phyloP scores from a whole-genome alignment of 2,888 invertebrate species.

The Drosophila siamana region DNA sequence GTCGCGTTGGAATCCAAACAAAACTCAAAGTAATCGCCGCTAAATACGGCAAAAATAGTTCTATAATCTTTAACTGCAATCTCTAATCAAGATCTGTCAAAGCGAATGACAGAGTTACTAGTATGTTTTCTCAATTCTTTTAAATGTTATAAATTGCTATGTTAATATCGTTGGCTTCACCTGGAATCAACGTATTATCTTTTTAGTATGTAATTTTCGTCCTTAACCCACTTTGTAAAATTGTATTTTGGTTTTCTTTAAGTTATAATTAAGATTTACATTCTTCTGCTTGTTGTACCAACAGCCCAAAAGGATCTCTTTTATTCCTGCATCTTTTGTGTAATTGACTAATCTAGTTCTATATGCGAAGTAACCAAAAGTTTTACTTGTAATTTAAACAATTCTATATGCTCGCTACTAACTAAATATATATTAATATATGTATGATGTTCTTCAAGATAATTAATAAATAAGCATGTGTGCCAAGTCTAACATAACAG shows the following conservation, averaged over 20 bases:
- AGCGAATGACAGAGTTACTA: conserved; percentile 11
- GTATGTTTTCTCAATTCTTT: conserved; percentile 10
- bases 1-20: conserved; percentile 51
- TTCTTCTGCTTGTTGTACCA: conserved; percentile 10
- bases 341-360: conserved; percentile 13
- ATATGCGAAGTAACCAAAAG: conserved; percentile 18
- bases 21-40: conserved; percentile 59
- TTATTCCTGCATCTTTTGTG: conserved; percentile 11
- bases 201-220: conserved; percentile 26
- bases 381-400: conserved; percentile 21
- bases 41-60: conserved; percentile 17
- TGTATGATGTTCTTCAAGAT: conserved; percentile 49
- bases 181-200: neutral
- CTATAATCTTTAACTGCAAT: conserved; percentile 19
- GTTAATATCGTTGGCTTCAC: neutral
- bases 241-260: conserved; percentile 15
- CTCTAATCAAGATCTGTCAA: conserved; percentile 6
- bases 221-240: conserved; percentile 16
- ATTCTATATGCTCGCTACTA: conserved; percentile 29
- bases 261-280: conserved; percentile 28
- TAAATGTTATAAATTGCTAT: neutral
- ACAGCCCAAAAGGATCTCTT: conserved; percentile 16
- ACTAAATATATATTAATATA: conserved; percentile 29
- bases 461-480: conserved; percentile 59
- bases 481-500: conserved; percentile 51